phyloP scores from a whole-genome alignment of 2,113 vertebrate genomes.

The Acanthochromis polyacanthus region DNA sequence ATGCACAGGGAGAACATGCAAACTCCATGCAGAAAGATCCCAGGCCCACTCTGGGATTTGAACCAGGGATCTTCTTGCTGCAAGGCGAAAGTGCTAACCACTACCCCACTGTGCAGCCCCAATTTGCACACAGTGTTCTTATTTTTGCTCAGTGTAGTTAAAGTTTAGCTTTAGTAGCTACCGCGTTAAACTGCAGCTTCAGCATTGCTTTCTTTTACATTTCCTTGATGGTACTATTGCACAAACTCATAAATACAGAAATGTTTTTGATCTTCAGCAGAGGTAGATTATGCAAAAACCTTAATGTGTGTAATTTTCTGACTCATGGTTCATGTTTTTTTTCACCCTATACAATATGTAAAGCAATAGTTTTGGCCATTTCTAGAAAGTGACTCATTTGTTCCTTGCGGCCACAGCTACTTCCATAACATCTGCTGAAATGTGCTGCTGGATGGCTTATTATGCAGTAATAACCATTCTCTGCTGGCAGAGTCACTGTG shows the following conservation, averaged over 20 bases:
- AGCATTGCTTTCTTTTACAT: background rate
- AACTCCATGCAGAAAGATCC: no score
- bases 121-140: no score
- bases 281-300: background rate
- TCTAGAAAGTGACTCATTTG: slow-evolving; percentile 17
- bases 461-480: slow-evolving; percentile 44
- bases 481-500: background rate
- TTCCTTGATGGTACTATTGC: background rate
- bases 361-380: slow-evolving; percentile 46
- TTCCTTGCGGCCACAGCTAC: slow-evolving; percentile 18
- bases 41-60: no score
- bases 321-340: background rate
- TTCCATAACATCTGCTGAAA: slow-evolving; percentile 30
- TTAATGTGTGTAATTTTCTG: no score
- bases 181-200: no score
- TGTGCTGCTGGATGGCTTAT: slow-evolving; percentile 41
- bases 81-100: no score
- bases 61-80: no score
- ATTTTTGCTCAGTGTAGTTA: no score
- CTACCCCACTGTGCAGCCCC: no score
- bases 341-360: slow-evolving; percentile 15
- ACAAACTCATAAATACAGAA: slow-evolving; percentile 1
- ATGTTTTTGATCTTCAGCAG: background rate
- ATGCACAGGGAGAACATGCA: no score
- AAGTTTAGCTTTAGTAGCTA: no score